phyloP scores from a whole-genome alignment of 1,140 invertebrate species.

The Cephus cinctus region DNA sequence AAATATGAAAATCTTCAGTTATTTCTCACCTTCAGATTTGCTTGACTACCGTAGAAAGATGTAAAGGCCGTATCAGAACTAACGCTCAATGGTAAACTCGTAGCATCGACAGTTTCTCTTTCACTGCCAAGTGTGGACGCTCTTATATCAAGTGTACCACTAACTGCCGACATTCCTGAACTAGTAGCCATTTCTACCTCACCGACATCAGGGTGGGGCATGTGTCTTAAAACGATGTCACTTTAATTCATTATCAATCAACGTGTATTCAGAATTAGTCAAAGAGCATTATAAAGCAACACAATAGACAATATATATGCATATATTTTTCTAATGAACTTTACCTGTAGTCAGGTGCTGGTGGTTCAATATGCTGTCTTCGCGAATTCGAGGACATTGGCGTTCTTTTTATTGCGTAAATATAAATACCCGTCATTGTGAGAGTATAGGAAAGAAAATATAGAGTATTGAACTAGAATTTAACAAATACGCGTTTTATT shows the following conservation, averaged over 20 bases:
- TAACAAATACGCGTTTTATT: conserved; percentile 21
- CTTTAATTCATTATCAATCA: conserved; percentile 29
- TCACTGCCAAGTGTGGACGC: conserved; percentile 46
- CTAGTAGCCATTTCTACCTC: conserved; percentile 50
- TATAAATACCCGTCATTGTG: conserved; percentile 74
- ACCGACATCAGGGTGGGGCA: conserved; percentile 44
- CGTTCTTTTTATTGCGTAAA: conserved; percentile 68
- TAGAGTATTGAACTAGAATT: conserved; percentile 74
- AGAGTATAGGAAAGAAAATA: conserved; percentile 78
- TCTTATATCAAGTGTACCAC: conserved; percentile 44
- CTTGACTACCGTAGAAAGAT: conserved; percentile 64
- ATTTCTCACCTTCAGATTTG: conserved; percentile 25
- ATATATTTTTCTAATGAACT: background rate
- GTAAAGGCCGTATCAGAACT: conserved; percentile 70
- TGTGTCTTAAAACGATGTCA: conserved; percentile 48
- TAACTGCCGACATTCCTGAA: conserved; percentile 44
- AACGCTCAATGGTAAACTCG: conserved; percentile 45
- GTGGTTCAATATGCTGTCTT: conserved; percentile 43
- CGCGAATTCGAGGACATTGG: conserved; percentile 52
- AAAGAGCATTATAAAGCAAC: no score
- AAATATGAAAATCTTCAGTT: background rate
- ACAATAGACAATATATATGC: background rate
- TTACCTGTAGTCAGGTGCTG: conserved; percentile 50
- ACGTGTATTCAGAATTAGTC: no score
- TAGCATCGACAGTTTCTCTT: conserved; percentile 43